Percentiles rank a stretch among this genome's conserved stretches.
phyloP scores from a whole-genome alignment of 2,888 invertebrate genomes.

The Amiota communis region DNA sequence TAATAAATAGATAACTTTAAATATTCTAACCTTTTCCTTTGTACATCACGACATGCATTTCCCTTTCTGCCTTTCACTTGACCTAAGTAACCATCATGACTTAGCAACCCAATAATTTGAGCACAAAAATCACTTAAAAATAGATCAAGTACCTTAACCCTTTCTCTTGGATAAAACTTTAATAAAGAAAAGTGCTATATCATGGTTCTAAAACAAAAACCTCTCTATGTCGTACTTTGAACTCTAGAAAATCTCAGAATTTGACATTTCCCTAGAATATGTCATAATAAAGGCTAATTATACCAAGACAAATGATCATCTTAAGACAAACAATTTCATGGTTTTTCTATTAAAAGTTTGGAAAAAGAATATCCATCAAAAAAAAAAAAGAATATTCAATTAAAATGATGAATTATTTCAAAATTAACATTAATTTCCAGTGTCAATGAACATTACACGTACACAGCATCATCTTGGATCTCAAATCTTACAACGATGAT shows the following conservation, averaged over 20 bases:
- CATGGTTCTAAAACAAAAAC: slow-evolving; percentile 26
- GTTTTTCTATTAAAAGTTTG: not conserved
- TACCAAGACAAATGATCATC: slow-evolving; percentile 54
- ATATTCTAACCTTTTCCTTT: too few relatives aligned
- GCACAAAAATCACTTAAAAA: not conserved
- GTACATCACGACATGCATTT: too few relatives aligned
- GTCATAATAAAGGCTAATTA: slow-evolving; percentile 60
- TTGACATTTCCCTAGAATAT: slow-evolving; percentile 28
- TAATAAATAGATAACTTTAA: too few relatives aligned
- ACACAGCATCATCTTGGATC: too few relatives aligned
- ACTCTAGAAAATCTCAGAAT: slow-evolving; percentile 35
- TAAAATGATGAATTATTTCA: slow-evolving; percentile 59
- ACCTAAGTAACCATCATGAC: too few relatives aligned
- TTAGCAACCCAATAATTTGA: too few relatives aligned
- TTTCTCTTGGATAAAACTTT: not conserved
- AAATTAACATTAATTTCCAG: slow-evolving; percentile 66
- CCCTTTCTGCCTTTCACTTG: too few relatives aligned
- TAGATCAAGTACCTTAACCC: slow-evolving; percentile 24
- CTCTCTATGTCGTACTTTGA: slow-evolving; percentile 51
- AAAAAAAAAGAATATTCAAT: slow-evolving; percentile 18
- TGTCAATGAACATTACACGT: slow-evolving; percentile 46
- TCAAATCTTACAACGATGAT: too few relatives aligned
- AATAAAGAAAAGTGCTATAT: slow-evolving; percentile 21
- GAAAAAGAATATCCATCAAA: not conserved
- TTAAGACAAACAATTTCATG: not conserved